A percentile compares a stretch with the other conserved stretches of the same genome.
These are phyloP conservation scores for Lophius americanus DNA, from an alignment of 2,797 vertebrate genomes.

Conservation along the genomic window DNA sequence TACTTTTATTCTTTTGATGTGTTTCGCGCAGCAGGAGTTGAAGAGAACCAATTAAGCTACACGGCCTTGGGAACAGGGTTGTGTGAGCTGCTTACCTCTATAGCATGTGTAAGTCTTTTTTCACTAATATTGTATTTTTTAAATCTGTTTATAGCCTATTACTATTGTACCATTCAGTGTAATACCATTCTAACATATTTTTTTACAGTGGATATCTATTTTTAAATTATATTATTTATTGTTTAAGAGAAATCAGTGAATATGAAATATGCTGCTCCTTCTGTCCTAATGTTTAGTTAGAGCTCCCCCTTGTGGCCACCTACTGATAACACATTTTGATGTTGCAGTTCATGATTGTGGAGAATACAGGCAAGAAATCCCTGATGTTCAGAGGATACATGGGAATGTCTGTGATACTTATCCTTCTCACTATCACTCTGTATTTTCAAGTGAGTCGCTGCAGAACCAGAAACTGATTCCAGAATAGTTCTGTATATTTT, in stretches of 20 bases:
- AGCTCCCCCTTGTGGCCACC: constrained; percentile 49
- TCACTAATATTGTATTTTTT: constrained; percentile 5
- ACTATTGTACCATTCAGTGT: neutral
- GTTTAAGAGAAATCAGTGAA: no score
- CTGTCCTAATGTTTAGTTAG: neutral
- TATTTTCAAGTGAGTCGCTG: constrained; percentile 66
- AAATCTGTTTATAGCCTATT: neutral
- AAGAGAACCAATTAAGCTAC: constrained; percentile 72
- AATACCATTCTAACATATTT: neutral
- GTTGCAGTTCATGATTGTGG: constrained; percentile 81
- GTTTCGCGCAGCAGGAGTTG: constrained; percentile 82
- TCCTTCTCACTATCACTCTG: constrained; percentile 69
- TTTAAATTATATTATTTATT: no score
- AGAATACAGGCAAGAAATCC: constrained; percentile 69
- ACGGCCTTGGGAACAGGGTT: constrained; percentile 79
- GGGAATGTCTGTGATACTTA: constrained; percentile 58
- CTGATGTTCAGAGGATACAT: constrained; percentile 69
- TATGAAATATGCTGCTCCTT: no score
- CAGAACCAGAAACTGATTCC: neutral
- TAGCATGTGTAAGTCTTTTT: constrained; percentile 78
- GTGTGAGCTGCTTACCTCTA: constrained; percentile 76
- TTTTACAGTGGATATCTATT: no score
- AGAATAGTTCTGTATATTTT: constrained; percentile 7
- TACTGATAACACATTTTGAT: constrained; percentile 26
- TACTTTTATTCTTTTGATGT: constrained; percentile 86